Conservation (phyloP, 2,888 invertebrate genomes). For the Boloria selene region DNA sequence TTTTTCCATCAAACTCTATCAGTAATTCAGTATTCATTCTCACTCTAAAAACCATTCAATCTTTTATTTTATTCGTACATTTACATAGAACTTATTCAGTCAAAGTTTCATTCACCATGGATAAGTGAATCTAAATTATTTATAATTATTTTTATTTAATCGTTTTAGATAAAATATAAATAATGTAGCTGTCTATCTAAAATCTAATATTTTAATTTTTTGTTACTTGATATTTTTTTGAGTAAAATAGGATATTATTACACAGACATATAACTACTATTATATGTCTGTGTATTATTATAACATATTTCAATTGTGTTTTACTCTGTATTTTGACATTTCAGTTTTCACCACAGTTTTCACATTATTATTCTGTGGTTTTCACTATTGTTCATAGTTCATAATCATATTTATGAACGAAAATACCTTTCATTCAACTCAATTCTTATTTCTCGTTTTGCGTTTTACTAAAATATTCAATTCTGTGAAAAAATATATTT, state of each 20-base stretch:
- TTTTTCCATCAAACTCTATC: constrained; percentile 47
- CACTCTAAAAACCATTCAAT: constrained; percentile 23
- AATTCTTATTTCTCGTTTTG: constrained; percentile 40
- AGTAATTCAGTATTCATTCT: constrained; percentile 30
- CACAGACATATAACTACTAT: too few relatives aligned
- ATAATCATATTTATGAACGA: constrained; percentile 41
- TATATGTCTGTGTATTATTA: too few relatives aligned
- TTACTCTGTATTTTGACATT: too few relatives aligned
- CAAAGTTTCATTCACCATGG: constrained; percentile 21
- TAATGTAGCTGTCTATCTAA: too few relatives aligned
- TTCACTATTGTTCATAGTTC: constrained; percentile 32
- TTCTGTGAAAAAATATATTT: constrained; percentile 10
- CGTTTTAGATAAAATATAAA: too few relatives aligned
- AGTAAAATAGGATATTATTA: too few relatives aligned
- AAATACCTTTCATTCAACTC: constrained; percentile 46
- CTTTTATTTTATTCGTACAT: constrained; percentile 27
- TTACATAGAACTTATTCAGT: constrained; percentile 12
- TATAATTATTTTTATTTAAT: too few relatives aligned
- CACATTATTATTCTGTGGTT: constrained; percentile 18
- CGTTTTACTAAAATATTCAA: constrained; percentile 29
- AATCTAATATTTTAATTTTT: too few relatives aligned
- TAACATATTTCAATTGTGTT: neutral
- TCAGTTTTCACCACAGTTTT: too few relatives aligned
- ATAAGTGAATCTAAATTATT: too few relatives aligned
- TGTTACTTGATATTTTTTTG: too few relatives aligned